Base-by-base conservation (phyloP, 2,888 invertebrate genomes). In the Temnothorax ravouxi region DNA sequence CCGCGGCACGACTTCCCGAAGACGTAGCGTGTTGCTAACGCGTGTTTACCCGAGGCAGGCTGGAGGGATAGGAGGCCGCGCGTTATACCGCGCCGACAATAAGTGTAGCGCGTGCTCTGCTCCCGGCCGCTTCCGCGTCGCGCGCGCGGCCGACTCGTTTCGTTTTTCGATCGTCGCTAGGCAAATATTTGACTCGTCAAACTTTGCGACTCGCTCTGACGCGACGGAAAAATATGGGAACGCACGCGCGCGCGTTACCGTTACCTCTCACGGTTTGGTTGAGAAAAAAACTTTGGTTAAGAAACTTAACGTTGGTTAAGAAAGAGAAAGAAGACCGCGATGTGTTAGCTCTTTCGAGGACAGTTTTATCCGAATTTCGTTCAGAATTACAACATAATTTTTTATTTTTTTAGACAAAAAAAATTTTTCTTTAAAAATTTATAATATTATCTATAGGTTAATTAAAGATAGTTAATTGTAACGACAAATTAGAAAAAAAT, bases 1-100 rank as follows among this genome's bases (percentile, higher is more conserved):
- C 90, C 72, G 77, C 67, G 86, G 86, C 88, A 88, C 87, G 86
- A 89, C 90, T 89, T 86, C 86, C 77, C 87, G 82, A 85, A 86
- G 86, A 86, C 85, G 87, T 86, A 86, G 81, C 90, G 71, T 81
- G 86, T 84, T 59, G 86, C 89, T 82, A 79, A 79, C 80, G 76
- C 88, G 83, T 89, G 89, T 89, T 89, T 89, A 88, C 88, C 85
- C 88, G 87, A 81, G 77, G 83, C 83, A 66, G 61, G 81, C 84
- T 79, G 69, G 72, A 83, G 83, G 86, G 50, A 80, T 50, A 18
- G 38, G 66, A 52, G 82, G 44, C 77, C 52, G 47, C 71, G 61
- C 56, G 82, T 84, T 67, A 67, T 88, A 88, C 85, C 66, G 61
- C 82, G 84, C 84, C 83, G 84, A 81, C 88, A 72, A 87, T 88